Base-by-base conservation (phyloP, 2,888 invertebrate species). In the Seira ritae region DNA sequence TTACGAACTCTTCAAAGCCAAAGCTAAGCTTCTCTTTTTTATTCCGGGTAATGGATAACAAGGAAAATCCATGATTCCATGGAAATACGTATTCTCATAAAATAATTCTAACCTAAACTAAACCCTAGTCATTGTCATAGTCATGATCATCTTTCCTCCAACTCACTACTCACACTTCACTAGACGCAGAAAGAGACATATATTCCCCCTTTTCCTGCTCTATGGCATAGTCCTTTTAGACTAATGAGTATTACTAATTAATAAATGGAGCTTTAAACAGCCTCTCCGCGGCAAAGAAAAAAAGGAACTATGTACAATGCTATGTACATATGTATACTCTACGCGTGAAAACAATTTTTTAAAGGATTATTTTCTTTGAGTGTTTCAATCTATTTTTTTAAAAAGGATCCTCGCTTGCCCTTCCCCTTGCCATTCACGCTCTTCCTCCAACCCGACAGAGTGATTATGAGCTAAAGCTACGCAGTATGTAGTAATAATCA, bases 231-330 rank as follows among this genome's bases (percentile, higher is more conserved):
- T 55, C 84, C 84, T 86, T 81, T 84, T 84, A 83, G 76, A 71
- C 85, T 85, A 86, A 86, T 86, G 86, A 86, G 84, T 80, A 85
- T 81, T 81, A 78, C 84, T 86, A 86, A 86, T 86, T 85, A 85
- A 86, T 85, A 86, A 86, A 86, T 86, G 86, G 86, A 75, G 80
- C 8, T 31, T 31, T 31, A 31, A 55, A 50, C 23, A 0, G 31
- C 46, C 17, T 20, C n/a, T 42, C 8, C 3, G 10, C 17, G 55
- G 23, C 23, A 10, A 19, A 31, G 8, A 15, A 67, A 23, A 75
- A 37, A 37, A 8, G 55, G 22, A 19, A 24, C 65, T 20, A 46
- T 23, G 2, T 6, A 42, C n/a, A n/a, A n/a, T n/a, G n/a, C n/a
- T n/a, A n/a, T n/a, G n/a, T n/a, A n/a, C n/a, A n/a, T n/a, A n/a